phyloP scores from a whole-genome alignment of 2,797 vertebrate genomes.

The Microhierax caerulescens region DNA sequence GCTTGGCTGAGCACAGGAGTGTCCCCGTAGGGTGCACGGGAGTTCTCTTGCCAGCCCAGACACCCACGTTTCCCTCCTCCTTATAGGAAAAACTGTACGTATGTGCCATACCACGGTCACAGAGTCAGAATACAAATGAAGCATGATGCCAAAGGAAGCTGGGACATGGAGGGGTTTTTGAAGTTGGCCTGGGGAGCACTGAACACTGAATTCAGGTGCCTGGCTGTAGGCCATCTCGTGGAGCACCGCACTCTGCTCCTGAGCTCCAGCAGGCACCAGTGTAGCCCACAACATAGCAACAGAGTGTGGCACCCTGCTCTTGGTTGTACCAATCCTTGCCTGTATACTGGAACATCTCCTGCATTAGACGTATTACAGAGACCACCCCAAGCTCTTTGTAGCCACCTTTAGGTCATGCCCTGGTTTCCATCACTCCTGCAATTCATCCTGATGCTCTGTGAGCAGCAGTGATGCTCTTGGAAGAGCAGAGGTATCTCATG shows the following conservation, averaged over 20 bases:
- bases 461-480: not conserved
- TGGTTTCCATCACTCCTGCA: not conserved
- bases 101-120: not conserved
- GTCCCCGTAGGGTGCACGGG: not conserved
- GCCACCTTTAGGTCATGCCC: not conserved
- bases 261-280: not conserved
- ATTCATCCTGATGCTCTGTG: not conserved
- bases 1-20: not conserved
- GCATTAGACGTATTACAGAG: not conserved
- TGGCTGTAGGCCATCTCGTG: not conserved
- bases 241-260: not conserved
- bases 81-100: not conserved
- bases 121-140: not conserved
- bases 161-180: not conserved
- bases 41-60: not conserved
- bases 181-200: not conserved
- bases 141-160: not conserved
- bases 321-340: not conserved
- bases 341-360: not conserved
- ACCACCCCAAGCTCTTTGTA: not conserved
- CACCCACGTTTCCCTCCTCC: not conserved
- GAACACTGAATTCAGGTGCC: not conserved
- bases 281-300: not conserved
- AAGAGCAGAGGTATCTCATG: not conserved
- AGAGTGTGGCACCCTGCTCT: not conserved